These are phyloP conservation scores for Drosophila colorata DNA, from an alignment of 2,888 invertebrate species.

Conservation along the genomic window DNA sequence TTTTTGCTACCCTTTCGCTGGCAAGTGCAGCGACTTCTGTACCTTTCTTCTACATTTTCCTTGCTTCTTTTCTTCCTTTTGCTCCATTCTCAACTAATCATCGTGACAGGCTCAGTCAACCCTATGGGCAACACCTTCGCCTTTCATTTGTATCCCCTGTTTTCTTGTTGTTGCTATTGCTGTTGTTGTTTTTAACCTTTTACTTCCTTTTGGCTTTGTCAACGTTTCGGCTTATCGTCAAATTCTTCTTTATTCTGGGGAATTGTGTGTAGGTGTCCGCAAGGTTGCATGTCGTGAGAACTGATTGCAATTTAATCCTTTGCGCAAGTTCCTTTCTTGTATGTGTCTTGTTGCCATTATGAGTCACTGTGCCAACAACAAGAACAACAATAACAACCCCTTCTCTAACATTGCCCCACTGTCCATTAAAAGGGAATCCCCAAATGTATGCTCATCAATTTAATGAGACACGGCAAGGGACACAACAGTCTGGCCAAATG, in stretches of 20 bases:
- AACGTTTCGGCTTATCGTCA: slow-evolving; percentile 43
- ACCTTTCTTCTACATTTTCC: slow-evolving; percentile 15
- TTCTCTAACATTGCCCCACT: slow-evolving; percentile 14
- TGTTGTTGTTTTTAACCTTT: slow-evolving; percentile 61
- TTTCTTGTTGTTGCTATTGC: slow-evolving; percentile 29
- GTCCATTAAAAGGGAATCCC: slow-evolving; percentile 65
- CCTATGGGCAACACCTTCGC: slow-evolving; percentile 62
- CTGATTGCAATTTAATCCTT: slow-evolving; percentile 66
- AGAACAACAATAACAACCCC: slow-evolving; percentile 13
- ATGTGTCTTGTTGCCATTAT: slow-evolving; percentile 25
- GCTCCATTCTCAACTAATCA: slow-evolving; percentile 40
- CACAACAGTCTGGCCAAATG: slow-evolving; percentile 44
- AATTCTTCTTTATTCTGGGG: slow-evolving; percentile 34
- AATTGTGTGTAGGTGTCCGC: slow-evolving; percentile 47
- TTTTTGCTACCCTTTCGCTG: slow-evolving; percentile 36
- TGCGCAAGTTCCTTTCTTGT: slow-evolving; percentile 44
- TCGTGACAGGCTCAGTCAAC: slow-evolving; percentile 62
- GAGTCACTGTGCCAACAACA: slow-evolving; percentile 28
- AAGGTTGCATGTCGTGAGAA: slow-evolving; percentile 73
- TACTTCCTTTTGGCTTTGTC: slow-evolving; percentile 56
- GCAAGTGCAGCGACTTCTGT: slow-evolving; percentile 57
- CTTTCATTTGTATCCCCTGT: slow-evolving; percentile 22
- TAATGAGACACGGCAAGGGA: slow-evolving; percentile 49
- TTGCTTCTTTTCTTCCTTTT: slow-evolving; percentile 9
- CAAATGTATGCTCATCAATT: slow-evolving; percentile 71